Percentiles rank a stretch among this genome's conserved stretches.
phyloP scores from a whole-genome alignment of 2,113 vertebrate genomes.

The Pontoporia blainvillei region DNA sequence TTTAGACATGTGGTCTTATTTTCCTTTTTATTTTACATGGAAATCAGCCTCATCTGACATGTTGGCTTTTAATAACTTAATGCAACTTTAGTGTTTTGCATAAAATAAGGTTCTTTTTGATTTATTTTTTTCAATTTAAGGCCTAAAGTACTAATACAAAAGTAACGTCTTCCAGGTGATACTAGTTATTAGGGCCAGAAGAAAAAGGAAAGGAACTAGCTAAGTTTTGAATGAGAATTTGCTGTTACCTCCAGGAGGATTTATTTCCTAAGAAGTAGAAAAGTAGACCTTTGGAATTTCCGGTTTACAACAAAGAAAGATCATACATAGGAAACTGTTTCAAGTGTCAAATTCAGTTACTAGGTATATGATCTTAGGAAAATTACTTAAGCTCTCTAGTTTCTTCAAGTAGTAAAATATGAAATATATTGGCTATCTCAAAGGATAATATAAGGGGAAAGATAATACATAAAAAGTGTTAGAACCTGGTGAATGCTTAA shows the following conservation, averaged over 20 bases:
- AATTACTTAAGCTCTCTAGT: not conserved
- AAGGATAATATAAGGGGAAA: not conserved
- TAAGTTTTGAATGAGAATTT: not conserved
- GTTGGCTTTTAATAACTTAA: not conserved
- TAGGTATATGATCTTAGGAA: not conserved
- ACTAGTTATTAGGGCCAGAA: not conserved
- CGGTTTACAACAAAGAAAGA: not conserved
- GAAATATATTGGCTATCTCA: not conserved
- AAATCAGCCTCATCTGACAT: not conserved
- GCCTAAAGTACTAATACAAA: not conserved
- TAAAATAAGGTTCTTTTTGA: not conserved
- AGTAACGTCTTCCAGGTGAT: not conserved
- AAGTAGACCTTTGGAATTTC: not conserved
- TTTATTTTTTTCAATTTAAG: not conserved
- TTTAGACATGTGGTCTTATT: not conserved
- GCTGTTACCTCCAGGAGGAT: not conserved
- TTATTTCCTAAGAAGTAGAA: not conserved
- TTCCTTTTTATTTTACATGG: conserved; percentile 46
- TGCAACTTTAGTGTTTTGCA: not conserved
- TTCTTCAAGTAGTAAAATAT: not conserved
- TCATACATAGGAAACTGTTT: not conserved
- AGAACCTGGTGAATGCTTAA: not conserved
- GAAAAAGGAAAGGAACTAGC: not conserved
- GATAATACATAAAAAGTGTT: not conserved
- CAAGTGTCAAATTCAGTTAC: not conserved